Evolutionary conservation across 2,888 invertebrate species (phyloP).

Genomic region (Hydrotaea cyrtoneurina): DNA sequence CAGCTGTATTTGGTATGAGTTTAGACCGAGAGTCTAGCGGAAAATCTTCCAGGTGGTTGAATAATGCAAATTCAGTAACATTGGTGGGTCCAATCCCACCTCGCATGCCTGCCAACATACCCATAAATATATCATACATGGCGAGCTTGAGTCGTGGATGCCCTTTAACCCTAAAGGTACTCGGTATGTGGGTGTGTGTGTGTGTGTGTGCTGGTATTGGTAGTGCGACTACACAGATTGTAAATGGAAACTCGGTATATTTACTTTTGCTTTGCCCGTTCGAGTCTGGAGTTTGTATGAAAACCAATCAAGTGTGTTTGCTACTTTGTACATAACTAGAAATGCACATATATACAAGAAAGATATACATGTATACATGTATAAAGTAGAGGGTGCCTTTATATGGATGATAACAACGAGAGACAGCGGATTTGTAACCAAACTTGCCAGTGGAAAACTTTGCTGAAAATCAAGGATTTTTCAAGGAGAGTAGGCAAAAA

Average conservation of each 20-base stretch:
- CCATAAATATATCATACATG: not conserved
- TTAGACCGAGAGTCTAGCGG: too few species aligned
- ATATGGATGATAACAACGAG: too few species aligned
- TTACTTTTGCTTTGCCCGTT: constrained; percentile 16
- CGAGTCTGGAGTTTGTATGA: constrained; percentile 1
- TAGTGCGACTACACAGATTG: not conserved
- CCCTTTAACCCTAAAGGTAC: constrained; percentile 33
- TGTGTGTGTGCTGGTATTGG: constrained; percentile 9
- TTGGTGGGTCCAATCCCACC: not conserved
- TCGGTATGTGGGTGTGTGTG: not conserved
- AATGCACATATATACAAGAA: constrained; percentile 1
- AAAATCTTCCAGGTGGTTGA: too few species aligned
- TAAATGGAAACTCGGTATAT: not conserved
- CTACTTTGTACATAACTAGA: constrained; percentile 27
- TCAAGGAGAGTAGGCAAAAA: too few species aligned
- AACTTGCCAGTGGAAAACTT: too few species aligned
- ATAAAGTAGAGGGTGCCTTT: too few species aligned
- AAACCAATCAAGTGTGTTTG: constrained; percentile 40
- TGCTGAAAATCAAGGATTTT: too few species aligned
- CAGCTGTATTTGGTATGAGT: too few species aligned
- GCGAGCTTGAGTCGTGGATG: not conserved
- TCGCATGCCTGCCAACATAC: not conserved
- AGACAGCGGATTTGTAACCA: too few species aligned
- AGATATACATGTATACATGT: not conserved
- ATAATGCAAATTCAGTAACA: too few species aligned